phyloP scores from a whole-genome alignment of 2,888 invertebrate species.

The Spilosoma lubricipeda region DNA sequence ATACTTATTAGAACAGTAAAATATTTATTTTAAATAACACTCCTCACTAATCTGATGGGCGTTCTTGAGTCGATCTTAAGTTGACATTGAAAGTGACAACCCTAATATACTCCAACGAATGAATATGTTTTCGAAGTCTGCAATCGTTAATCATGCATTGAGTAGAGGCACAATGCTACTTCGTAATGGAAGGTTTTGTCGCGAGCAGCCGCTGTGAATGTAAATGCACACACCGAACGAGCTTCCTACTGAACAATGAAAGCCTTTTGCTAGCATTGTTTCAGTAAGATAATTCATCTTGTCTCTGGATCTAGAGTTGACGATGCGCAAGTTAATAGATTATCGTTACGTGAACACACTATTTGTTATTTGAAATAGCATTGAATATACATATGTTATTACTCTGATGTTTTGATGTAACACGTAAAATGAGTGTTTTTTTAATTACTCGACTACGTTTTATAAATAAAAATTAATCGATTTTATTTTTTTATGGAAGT shows the following conservation, averaged over 20 bases:
- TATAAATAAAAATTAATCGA: too few species aligned
- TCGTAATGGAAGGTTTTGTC: constrained; percentile 78
- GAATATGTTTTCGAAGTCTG: constrained; percentile 79
- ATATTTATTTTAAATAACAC: neutral
- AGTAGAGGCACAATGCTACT: constrained; percentile 73
- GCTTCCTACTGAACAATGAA: constrained; percentile 59
- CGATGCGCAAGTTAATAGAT: constrained; percentile 46
- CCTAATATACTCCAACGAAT: constrained; percentile 70
- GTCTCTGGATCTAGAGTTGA: constrained; percentile 36
- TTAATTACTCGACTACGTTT: too few species aligned
- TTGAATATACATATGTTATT: neutral
- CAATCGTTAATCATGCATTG: constrained; percentile 83
- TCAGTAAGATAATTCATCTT: constrained; percentile 66
- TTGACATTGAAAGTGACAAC: constrained; percentile 25
- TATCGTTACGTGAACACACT: constrained; percentile 21
- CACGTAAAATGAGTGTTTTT: too few species aligned
- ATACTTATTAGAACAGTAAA: neutral
- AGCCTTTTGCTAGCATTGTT: constrained; percentile 61
- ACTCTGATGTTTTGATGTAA: neutral
- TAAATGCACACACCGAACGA: constrained; percentile 60
- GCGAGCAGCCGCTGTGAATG: constrained; percentile 62
- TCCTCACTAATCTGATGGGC: neutral
- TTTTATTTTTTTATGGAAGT: too few species aligned
- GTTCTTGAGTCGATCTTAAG: neutral
- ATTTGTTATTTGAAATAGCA: neutral